Evolutionary conservation across 2,113 vertebrate species (phyloP).

Genomic region (Epinephelus fuscoguttatus): DNA sequence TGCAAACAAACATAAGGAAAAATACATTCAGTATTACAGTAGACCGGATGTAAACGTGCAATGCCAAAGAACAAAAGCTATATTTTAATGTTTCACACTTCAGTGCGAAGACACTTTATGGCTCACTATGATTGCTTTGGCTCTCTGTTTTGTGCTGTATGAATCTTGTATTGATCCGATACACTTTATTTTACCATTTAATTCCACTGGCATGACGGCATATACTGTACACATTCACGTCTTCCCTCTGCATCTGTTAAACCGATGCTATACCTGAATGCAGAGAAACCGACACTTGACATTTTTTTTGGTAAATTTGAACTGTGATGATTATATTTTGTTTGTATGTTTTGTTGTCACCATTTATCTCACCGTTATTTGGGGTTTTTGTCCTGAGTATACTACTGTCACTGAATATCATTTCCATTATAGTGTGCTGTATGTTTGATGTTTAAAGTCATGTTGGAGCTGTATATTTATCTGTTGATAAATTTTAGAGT

Average conservation of each 20-base stretch:
- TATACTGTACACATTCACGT: slow-evolving; percentile 74
- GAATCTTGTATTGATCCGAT: slow-evolving; percentile 54
- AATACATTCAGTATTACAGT: neutral
- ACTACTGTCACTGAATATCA: slow-evolving; percentile 88
- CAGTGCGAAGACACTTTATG: slow-evolving; percentile 70
- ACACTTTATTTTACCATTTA: slow-evolving; percentile 72
- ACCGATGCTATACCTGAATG: slow-evolving; percentile 55
- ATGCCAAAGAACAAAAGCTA: slow-evolving; percentile 61
- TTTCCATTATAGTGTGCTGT: slow-evolving; percentile 83
- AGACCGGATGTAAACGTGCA: slow-evolving; percentile 65
- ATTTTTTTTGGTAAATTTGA: slow-evolving; percentile 66
- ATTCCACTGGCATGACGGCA: slow-evolving; percentile 79
- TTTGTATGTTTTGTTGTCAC: slow-evolving; percentile 70
- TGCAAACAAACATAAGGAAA: neutral
- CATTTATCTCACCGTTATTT: slow-evolving; percentile 75
- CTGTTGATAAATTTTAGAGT: slow-evolving; percentile 82
- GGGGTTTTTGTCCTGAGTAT: slow-evolving; percentile 77
- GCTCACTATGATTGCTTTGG: slow-evolving; percentile 52
- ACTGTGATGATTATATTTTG: slow-evolving; percentile 80
- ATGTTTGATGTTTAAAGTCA: slow-evolving; percentile 82
- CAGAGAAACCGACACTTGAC: slow-evolving; percentile 83
- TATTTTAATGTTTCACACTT: slow-evolving; percentile 41
- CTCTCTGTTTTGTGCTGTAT: slow-evolving; percentile 58
- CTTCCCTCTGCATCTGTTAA: slow-evolving; percentile 66
- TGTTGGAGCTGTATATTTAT: slow-evolving; percentile 86